Percentiles rank a stretch among this genome's conserved stretches.
Conservation (phyloP, 2,888 invertebrate species). For the Synanthedon andrenaeformis region DNA sequence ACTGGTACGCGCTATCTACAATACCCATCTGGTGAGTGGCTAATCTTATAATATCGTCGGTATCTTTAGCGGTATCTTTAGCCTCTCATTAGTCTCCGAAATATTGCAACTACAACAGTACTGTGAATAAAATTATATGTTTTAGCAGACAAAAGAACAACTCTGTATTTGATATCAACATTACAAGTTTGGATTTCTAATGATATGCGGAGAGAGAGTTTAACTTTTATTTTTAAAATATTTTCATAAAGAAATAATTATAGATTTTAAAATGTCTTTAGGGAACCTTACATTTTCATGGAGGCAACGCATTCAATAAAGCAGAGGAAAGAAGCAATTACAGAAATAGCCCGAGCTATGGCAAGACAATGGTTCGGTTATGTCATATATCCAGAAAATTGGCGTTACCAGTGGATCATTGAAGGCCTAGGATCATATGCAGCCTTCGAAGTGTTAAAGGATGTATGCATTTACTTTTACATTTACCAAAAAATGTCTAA, state of each 20-base stretch:
- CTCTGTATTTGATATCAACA: too few species aligned
- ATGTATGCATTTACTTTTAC: slow-evolving; percentile 27
- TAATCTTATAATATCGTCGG: background rate
- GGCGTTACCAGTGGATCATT: slow-evolving; percentile 72
- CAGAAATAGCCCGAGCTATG: slow-evolving; percentile 73
- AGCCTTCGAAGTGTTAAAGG: slow-evolving; percentile 66
- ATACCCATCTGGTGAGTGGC: slow-evolving; percentile 51
- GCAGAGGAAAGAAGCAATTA: slow-evolving; percentile 53
- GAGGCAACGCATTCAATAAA: slow-evolving; percentile 30
- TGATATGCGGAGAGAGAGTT: too few species aligned
- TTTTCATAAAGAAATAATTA: too few species aligned
- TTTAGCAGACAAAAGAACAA: too few species aligned
- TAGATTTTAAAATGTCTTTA: slow-evolving; percentile 9
- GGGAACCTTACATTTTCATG: slow-evolving; percentile 57
- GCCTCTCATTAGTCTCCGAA: too few species aligned
- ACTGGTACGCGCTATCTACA: slow-evolving; percentile 48
- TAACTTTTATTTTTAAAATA: too few species aligned
- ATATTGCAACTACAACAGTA: too few species aligned
- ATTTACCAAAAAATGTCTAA: slow-evolving; percentile 9
- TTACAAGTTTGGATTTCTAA: too few species aligned
- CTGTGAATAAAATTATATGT: too few species aligned
- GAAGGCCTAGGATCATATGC: slow-evolving; percentile 71
- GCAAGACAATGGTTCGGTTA: slow-evolving; percentile 79
- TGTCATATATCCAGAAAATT: slow-evolving; percentile 71
- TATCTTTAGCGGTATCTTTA: too few species aligned